Conservation (phyloP, 1,140 invertebrate species). For the Chlorops oryzae region DNA sequence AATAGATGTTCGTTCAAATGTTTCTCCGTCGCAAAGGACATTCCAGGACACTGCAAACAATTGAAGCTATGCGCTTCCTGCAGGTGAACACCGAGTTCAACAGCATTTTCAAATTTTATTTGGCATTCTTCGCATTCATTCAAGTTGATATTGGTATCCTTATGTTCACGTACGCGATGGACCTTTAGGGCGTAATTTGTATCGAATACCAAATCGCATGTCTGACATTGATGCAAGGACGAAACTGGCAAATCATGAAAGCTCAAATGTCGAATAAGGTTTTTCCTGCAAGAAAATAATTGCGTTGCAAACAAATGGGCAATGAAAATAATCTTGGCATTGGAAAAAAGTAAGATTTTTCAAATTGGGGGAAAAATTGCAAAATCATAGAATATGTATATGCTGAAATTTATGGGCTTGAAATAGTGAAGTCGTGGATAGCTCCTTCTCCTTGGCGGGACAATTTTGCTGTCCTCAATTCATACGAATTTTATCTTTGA, state of each 20-base stretch:
- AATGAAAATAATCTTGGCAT: no score
- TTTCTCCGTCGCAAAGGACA: conserved; percentile 6
- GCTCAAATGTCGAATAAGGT: conserved; percentile 15
- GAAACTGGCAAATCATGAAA: conserved; percentile 4
- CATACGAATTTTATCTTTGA: no score
- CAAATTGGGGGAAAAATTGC: neutral
- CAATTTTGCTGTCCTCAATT: no score
- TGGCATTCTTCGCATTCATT: conserved; percentile 10
- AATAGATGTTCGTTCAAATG: conserved; percentile 7
- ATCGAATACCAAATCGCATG: conserved; percentile 6
- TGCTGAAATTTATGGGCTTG: no score
- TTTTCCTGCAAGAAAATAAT: conserved; percentile 42
- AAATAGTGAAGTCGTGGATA: no score
- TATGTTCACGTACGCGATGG: conserved; percentile 8
- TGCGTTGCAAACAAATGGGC: no score
- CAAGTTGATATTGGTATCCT: conserved; percentile 2
- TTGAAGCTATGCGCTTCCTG: neutral
- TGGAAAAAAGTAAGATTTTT: neutral
- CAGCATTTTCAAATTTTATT: neutral
- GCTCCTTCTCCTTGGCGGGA: no score
- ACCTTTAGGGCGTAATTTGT: neutral
- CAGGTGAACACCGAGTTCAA: conserved; percentile 6
- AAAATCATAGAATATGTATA: no score
- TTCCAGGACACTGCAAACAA: neutral
- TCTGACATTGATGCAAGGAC: neutral